These are phyloP conservation scores for Eubasilissa splendida DNA, from an alignment of 2,888 invertebrate species.

Conservation along the genomic window DNA sequence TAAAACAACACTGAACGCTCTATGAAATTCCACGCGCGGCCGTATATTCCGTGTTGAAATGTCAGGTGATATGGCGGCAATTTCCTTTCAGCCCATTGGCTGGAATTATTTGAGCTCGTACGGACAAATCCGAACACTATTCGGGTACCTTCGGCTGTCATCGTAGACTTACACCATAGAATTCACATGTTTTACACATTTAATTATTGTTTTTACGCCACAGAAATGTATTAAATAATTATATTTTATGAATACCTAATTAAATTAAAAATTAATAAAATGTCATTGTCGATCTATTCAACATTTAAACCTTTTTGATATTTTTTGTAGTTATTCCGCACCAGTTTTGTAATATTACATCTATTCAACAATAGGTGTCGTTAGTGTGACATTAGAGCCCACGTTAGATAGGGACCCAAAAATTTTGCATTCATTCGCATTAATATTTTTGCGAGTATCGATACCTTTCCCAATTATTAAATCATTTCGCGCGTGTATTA, in stretches of 20 bases:
- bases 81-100: slow-evolving; percentile 2
- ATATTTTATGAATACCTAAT: too few species aligned
- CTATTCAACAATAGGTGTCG: not conserved
- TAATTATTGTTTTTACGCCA: too few species aligned
- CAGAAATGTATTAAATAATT: too few species aligned
- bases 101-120: not conserved
- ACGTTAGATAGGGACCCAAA: too few species aligned
- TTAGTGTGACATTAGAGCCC: not conserved
- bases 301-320: too few species aligned
- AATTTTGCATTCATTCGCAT: too few species aligned
- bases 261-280: too few species aligned
- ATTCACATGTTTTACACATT: not conserved
- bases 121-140: slow-evolving; percentile 15
- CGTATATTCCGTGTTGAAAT: slow-evolving; percentile 12
- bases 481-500: too few species aligned
- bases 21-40: not conserved
- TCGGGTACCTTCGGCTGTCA: slow-evolving; percentile 15
- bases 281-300: too few species aligned
- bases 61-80: slow-evolving; percentile 23
- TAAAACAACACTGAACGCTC: not conserved
- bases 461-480: too few species aligned
- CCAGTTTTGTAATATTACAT: not conserved
- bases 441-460: too few species aligned
- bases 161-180: not conserved
- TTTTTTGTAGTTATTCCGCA: not conserved